Percentiles rank a stretch among this genome's conserved stretches.
These are phyloP conservation scores for Callochromis pleurospilus DNA, from an alignment of 2,113 vertebrate species.

Conservation along the genomic window DNA sequence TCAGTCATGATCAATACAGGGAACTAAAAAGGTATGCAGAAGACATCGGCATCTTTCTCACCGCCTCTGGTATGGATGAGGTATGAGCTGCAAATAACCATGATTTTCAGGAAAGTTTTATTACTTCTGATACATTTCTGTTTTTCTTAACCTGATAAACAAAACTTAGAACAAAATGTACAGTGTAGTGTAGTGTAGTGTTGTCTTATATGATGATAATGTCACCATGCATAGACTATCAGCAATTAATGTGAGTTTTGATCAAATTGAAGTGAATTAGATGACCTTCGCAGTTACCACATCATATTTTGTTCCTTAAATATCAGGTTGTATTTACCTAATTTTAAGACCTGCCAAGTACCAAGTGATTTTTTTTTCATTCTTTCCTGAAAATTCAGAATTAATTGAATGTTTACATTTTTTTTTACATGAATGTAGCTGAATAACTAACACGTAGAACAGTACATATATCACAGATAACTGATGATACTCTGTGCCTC, in stretches of 20 bases:
- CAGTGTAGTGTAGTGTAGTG: background rate
- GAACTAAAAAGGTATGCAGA: slow-evolving; percentile 84
- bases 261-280: background rate
- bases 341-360: background rate
- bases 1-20: slow-evolving; percentile 86
- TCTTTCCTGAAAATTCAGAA: background rate
- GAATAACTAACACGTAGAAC: fast-evolving
- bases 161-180: background rate
- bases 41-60: slow-evolving; percentile 90
- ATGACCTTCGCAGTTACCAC: background rate
- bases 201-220: background rate
- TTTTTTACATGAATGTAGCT: background rate
- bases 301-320: background rate
- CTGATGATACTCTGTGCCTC: background rate
- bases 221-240: background rate
- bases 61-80: slow-evolving; percentile 98
- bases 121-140: background rate
- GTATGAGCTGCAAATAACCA: slow-evolving; percentile 40
- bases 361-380: background rate
- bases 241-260: background rate
- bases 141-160: background rate
- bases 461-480: background rate
- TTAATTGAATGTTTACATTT: fast-evolving
- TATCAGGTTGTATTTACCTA: background rate
- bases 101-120: background rate